These are phyloP conservation scores for Dissostichus mawsoni DNA, from an alignment of 2,113 vertebrate genomes.

Conservation along the genomic window DNA sequence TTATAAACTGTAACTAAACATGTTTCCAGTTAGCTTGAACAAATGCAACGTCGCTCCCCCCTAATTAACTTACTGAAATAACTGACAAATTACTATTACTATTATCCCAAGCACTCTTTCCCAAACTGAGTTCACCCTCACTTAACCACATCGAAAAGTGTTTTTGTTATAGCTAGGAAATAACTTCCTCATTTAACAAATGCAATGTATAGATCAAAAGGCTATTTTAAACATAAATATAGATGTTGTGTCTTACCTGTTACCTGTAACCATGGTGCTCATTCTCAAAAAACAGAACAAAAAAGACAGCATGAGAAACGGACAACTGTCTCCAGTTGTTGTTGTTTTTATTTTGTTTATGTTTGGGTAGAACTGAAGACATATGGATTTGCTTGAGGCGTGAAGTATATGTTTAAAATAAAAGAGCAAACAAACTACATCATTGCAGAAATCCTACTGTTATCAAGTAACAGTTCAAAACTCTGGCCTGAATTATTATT, in stretches of 20 bases:
- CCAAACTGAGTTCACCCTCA: neutral
- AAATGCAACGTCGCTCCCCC: no score
- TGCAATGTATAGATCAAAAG: neutral
- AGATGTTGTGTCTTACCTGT: neutral
- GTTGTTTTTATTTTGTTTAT: constrained; percentile 74
- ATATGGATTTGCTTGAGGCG: constrained; percentile 60
- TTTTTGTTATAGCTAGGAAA: neutral
- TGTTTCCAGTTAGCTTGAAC: no score
- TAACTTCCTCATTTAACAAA: neutral
- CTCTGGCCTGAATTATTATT: constrained; percentile 71
- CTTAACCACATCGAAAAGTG: neutral
- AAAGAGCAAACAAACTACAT: constrained; percentile 69
- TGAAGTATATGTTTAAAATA: constrained; percentile 65
- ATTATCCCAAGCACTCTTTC: neutral
- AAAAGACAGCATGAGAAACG: constrained; percentile 15
- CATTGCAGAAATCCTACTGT: constrained; percentile 52
- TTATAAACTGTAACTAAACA: no score
- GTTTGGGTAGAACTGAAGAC: constrained; percentile 67
- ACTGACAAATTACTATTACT: no score
- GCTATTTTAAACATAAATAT: neutral
- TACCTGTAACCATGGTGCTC: neutral
- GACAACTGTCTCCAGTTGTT: constrained; percentile 42
- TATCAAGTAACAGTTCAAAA: constrained; percentile 67
- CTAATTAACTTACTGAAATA: no score
- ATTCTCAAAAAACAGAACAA: neutral